Percentiles rank a stretch among this genome's conserved stretches.
Conservation (phyloP, 2,113 vertebrate species). For the Melanostigma gelatinosum region DNA sequence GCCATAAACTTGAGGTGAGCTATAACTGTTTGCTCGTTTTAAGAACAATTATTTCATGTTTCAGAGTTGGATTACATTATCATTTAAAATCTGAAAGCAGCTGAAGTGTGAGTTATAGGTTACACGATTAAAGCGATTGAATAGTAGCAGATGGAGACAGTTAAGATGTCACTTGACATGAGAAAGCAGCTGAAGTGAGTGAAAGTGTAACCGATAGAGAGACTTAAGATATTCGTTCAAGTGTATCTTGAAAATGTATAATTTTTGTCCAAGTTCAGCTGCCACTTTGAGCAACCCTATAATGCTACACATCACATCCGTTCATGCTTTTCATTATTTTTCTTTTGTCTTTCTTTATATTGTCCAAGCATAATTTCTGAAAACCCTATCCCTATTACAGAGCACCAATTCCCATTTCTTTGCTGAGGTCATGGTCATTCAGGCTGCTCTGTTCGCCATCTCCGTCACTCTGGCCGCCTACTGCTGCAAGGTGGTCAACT, state of each 20-base stretch:
- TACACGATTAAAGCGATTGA: neutral
- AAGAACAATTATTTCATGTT: neutral
- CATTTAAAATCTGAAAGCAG: neutral
- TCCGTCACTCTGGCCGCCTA: conserved; percentile 75
- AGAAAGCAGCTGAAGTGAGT: neutral
- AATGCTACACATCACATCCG: neutral
- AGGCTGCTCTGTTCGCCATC: conserved; percentile 66
- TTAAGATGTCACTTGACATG: neutral
- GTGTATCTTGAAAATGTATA: neutral
- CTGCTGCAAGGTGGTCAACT: conserved; percentile 81
- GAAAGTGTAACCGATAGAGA: neutral
- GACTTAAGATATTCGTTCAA: neutral
- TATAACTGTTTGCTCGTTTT: neutral
- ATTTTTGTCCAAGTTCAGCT: neutral
- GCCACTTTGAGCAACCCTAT: neutral
- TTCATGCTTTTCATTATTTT: neutral
- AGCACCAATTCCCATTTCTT: neutral
- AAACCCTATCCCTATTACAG: conserved; percentile 34
- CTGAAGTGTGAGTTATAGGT: neutral
- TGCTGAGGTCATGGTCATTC: conserved; percentile 36
- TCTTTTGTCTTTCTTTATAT: neutral
- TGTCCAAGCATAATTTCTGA: neutral
- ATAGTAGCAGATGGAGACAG: neutral
- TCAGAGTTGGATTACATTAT: neutral
- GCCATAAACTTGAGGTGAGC: conserved; percentile 43